These are phyloP conservation scores for Chelonoidis abingdonii DNA, from an alignment of 2,113 vertebrate genomes.

Conservation along the genomic window DNA sequence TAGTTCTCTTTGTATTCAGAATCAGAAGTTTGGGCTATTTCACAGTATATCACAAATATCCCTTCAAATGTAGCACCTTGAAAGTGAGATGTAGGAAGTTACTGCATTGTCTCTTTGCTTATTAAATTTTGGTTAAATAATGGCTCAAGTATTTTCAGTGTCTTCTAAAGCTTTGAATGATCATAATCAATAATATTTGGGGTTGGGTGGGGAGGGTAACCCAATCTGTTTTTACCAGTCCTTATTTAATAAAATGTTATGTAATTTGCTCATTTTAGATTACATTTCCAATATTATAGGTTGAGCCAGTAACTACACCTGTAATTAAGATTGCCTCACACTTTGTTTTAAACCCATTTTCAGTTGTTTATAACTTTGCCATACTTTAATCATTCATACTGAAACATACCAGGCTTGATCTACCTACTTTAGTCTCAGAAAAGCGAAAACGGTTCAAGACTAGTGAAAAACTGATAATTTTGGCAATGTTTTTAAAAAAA, in stretches of 20 bases:
- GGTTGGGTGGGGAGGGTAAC: no score
- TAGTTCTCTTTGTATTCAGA: neutral
- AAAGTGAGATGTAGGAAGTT: neutral
- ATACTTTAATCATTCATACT: neutral
- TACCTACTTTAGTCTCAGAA: neutral
- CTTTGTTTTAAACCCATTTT: neutral
- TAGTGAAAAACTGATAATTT: neutral
- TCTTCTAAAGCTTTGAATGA: neutral
- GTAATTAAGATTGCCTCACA: neutral
- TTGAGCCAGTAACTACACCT: neutral
- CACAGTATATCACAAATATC: neutral
- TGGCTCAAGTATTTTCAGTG: neutral
- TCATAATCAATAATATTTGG: neutral
- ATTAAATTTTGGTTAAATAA: neutral
- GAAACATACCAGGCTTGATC: neutral
- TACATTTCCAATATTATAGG: neutral
- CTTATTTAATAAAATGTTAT: neutral
- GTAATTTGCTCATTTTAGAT: neutral
- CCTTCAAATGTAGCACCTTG: neutral
- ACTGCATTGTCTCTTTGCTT: neutral
- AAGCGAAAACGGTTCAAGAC: neutral
- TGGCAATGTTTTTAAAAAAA: neutral
- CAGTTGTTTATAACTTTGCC: neutral
- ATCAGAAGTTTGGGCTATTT: neutral
- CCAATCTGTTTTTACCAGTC: neutral